Percentiles rank a stretch among this genome's conserved stretches.
These are phyloP conservation scores for Drosophila testacea DNA, from an alignment of 2,888 invertebrate species.

Conservation along the genomic window DNA sequence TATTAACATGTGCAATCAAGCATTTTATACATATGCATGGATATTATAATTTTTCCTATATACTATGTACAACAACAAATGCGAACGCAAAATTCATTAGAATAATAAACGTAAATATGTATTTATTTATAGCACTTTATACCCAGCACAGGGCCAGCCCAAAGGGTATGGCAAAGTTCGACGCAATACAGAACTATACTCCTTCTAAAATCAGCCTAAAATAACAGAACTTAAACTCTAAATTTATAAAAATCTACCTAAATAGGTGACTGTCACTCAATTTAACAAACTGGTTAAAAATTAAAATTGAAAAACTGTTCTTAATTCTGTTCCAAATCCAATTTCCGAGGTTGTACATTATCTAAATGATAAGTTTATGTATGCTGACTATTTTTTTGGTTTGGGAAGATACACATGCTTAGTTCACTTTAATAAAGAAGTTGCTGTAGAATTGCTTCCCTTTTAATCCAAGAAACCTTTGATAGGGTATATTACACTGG, in stretches of 20 bases:
- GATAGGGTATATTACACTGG: neutral
- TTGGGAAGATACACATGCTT: too few species aligned
- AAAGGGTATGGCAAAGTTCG: neutral
- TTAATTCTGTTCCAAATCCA: too few species aligned
- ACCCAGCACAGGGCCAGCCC: slow-evolving; percentile 9
- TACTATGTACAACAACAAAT: neutral
- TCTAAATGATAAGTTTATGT: neutral
- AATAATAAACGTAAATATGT: slow-evolving; percentile 56
- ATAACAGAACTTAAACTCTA: too few species aligned
- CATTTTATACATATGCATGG: slow-evolving; percentile 4
- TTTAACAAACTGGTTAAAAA: too few species aligned
- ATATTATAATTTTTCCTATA: slow-evolving; percentile 17
- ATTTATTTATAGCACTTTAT: slow-evolving; percentile 51
- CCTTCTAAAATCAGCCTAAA: neutral
- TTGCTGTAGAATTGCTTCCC: neutral
- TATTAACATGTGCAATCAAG: slow-evolving; percentile 30
- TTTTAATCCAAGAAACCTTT: neutral
- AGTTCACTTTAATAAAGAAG: too few species aligned
- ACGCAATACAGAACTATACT: neutral
- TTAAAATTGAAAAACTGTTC: too few species aligned
- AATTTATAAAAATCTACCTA: too few species aligned
- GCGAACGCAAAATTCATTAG: slow-evolving; percentile 39
- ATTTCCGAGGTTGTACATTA: too few species aligned
- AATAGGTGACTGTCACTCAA: too few species aligned
- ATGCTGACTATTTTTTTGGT: neutral